phyloP scores from a whole-genome alignment of 1,140 invertebrate genomes.

The Polypedilum pembai region DNA sequence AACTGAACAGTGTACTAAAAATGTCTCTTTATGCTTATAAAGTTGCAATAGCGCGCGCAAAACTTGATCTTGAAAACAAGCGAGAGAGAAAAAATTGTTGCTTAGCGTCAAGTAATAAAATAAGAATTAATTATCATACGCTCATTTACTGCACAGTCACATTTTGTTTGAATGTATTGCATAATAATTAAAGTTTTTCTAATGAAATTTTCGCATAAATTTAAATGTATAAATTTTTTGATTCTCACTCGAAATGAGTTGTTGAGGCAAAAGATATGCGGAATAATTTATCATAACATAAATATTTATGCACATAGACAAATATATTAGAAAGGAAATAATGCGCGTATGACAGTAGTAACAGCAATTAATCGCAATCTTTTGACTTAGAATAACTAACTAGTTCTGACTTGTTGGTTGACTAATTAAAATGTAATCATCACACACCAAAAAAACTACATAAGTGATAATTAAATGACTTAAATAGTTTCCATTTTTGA shows the following conservation, averaged over 20 bases:
- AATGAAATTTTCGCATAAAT: slow-evolving; percentile 1
- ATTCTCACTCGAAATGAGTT: no score
- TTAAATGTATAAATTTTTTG: background rate
- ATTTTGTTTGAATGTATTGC: background rate
- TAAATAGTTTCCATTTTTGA: background rate
- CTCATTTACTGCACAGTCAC: background rate
- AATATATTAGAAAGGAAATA: slow-evolving; percentile 9
- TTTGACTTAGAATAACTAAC: background rate
- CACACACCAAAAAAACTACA: background rate
- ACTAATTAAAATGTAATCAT: slow-evolving; percentile 19
- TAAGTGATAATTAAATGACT: background rate
- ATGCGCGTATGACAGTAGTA: background rate
- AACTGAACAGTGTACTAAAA: background rate
- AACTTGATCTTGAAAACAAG: slow-evolving; percentile 22
- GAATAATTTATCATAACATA: slow-evolving; percentile 19
- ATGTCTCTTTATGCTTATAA: background rate
- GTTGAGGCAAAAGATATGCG: background rate
- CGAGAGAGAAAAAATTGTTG: background rate
- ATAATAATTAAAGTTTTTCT: slow-evolving; percentile 8
- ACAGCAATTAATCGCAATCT: slow-evolving; percentile 12
- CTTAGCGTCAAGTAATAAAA: background rate
- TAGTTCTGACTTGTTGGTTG: background rate
- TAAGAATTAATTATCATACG: slow-evolving; percentile 22
- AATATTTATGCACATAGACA: background rate
- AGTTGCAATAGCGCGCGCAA: background rate